A percentile compares a stretch with the other conserved stretches of the same genome.
Evolutionary conservation across 2,113 vertebrate genomes (phyloP).

Genomic region (Corythaeola cristata): DNA sequence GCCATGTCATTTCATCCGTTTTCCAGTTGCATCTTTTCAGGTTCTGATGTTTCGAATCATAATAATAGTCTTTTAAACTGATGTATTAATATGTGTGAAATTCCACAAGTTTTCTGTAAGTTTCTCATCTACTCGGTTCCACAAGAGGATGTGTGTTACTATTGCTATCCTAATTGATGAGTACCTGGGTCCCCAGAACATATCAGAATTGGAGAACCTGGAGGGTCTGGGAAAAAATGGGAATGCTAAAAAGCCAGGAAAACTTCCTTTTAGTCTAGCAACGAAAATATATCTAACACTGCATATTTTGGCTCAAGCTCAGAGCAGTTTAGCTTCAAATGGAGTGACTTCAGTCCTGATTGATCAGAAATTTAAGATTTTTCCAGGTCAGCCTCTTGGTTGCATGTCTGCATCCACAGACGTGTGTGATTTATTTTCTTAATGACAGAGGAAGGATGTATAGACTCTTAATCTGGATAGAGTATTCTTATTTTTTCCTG

Average conservation of each 20-base stretch:
- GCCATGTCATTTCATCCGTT: not conserved
- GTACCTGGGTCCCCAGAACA: not conserved
- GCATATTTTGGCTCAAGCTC: not conserved
- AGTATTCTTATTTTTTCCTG: slow-evolving; percentile 57
- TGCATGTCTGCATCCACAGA: rapidly evolving
- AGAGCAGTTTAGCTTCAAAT: not conserved
- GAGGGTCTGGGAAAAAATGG: not conserved
- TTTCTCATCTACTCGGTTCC: not conserved
- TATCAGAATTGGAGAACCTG: not conserved
- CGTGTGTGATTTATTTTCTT: not conserved
- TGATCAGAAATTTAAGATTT: not conserved
- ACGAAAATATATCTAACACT: not conserved
- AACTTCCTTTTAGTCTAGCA: not conserved
- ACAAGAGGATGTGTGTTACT: not conserved
- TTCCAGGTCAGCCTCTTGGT: not conserved
- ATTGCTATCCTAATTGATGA: not conserved
- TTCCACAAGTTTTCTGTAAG: not conserved
- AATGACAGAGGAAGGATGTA: slow-evolving; percentile 27
- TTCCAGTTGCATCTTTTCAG: not conserved
- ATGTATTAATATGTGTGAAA: not conserved
- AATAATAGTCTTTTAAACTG: not conserved
- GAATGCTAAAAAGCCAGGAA: not conserved
- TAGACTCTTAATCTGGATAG: not conserved
- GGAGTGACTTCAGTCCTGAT: not conserved
- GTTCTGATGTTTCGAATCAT: not conserved